Conservation (phyloP, 2,113 vertebrate genomes). For the Hyla sarda region DNA sequence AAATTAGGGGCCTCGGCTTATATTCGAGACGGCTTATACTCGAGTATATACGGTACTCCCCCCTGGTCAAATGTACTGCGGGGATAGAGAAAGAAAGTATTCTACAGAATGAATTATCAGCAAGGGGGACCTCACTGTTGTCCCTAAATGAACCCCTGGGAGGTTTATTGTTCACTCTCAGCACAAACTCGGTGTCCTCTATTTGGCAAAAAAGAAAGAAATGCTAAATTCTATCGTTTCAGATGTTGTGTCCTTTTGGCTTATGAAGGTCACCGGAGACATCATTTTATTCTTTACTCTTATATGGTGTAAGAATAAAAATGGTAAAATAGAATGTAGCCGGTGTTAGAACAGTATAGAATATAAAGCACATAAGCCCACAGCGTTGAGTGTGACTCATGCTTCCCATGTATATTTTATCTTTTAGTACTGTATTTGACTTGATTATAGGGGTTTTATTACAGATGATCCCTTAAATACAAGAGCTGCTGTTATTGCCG, state of each 20-base stretch:
- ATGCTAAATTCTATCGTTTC: neutral
- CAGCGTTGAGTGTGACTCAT: neutral
- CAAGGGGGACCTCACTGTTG: slow-evolving; percentile 66
- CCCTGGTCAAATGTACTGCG: slow-evolving; percentile 68
- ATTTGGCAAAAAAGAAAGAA: neutral
- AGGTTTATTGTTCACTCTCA: neutral
- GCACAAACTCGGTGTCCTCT: neutral
- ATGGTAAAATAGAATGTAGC: neutral
- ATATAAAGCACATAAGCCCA: neutral
- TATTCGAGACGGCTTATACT: too few relatives aligned
- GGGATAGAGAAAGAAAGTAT: slow-evolving; percentile 68
- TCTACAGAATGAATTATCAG: slow-evolving; percentile 67
- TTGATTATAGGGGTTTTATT: too few relatives aligned
- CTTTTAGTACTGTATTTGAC: too few relatives aligned
- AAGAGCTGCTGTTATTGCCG: too few relatives aligned
- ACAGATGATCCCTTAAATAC: too few relatives aligned
- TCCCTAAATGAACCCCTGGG: slow-evolving; percentile 33
- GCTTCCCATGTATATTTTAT: neutral
- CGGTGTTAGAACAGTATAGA: neutral
- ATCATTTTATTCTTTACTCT: neutral
- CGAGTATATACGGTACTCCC: too few relatives aligned
- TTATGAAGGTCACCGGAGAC: neutral
- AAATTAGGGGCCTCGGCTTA: too few relatives aligned
- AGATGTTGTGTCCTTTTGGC: slow-evolving; percentile 9
- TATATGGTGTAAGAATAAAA: neutral